A percentile compares a stretch with the other conserved stretches of the same genome.
Conservation (phyloP, 1,140 invertebrate species). For the Bacillus rossius region DNA sequence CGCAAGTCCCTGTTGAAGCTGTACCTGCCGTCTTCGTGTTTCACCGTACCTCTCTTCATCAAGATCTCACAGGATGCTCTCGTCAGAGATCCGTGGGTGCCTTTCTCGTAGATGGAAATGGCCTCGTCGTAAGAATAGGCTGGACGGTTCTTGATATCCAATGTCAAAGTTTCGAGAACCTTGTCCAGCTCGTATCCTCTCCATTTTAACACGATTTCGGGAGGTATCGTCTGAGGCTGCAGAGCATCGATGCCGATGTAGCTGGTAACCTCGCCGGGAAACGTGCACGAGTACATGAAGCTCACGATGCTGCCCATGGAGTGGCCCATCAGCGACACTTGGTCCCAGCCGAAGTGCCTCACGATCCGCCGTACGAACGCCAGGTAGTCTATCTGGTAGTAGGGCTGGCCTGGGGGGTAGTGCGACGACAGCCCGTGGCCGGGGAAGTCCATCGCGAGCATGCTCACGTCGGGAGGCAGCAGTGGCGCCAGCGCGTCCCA, state of each 20-base stretch:
- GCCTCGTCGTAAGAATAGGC: slow-evolving; percentile 54
- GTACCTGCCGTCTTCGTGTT: slow-evolving; percentile 50
- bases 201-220: slow-evolving; percentile 24
- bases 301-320: slow-evolving; percentile 57
- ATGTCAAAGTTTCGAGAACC: slow-evolving; percentile 43
- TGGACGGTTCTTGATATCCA: slow-evolving; percentile 46
- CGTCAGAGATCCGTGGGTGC: slow-evolving; percentile 46
- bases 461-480: slow-evolving; percentile 23
- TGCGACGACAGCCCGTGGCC: slow-evolving; percentile 30
- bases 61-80: slow-evolving; percentile 49
- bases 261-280: slow-evolving; percentile 53
- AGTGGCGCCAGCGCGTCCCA: slow-evolving; percentile 41
- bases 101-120: slow-evolving; percentile 45
- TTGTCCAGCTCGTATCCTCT: slow-evolving; percentile 38
- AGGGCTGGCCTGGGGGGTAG: slow-evolving; percentile 33
- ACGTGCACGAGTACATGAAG: slow-evolving; percentile 51
- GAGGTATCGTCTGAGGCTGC: slow-evolving; percentile 43
- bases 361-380: slow-evolving; percentile 50
- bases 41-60: slow-evolving; percentile 48
- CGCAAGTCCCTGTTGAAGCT: slow-evolving; percentile 54
- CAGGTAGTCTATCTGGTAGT: slow-evolving; percentile 51
- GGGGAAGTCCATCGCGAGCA: slow-evolving; percentile 28
- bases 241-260: slow-evolving; percentile 56
- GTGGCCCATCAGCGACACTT: slow-evolving; percentile 60
- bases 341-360: slow-evolving; percentile 61